Conservation (phyloP, 2,888 invertebrate genomes). For the Choreutis nemorana region DNA sequence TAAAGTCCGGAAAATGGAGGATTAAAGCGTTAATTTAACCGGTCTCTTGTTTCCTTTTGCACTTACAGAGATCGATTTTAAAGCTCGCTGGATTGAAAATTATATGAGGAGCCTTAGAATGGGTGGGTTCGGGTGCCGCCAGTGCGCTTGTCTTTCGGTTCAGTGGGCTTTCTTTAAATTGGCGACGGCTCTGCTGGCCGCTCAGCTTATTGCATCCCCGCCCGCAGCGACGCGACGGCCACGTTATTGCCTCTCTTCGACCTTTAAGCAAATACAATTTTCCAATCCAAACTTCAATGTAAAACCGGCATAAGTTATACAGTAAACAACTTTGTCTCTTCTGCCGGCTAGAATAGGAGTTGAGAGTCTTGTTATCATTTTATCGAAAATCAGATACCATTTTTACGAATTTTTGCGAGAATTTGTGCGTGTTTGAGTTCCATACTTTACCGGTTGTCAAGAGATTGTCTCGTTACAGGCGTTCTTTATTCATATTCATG, state of each 20-base stretch:
- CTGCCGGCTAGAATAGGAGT: too few species aligned
- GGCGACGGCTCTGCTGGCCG: constrained; percentile 61
- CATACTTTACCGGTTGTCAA: constrained; percentile 48
- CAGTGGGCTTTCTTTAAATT: constrained; percentile 69
- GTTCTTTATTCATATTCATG: constrained; percentile 50
- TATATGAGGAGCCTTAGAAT: constrained; percentile 59
- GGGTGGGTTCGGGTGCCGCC: constrained; percentile 56
- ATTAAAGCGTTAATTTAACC: constrained; percentile 40
- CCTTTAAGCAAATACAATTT: constrained; percentile 64
- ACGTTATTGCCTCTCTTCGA: constrained; percentile 62
- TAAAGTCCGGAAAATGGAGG: constrained; percentile 26
- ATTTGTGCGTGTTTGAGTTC: constrained; percentile 53
- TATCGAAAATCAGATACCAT: too few species aligned
- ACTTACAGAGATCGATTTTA: constrained; percentile 65
- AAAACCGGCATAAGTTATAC: too few species aligned
- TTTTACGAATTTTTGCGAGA: constrained; percentile 22
- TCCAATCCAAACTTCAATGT: too few species aligned
- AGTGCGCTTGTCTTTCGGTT: constrained; percentile 68
- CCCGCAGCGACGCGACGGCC: constrained; percentile 57
- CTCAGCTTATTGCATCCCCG: constrained; percentile 62
- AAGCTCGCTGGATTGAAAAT: constrained; percentile 66
- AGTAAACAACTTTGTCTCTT: too few species aligned
- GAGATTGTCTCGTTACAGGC: constrained; percentile 41
- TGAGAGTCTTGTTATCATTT: too few species aligned
- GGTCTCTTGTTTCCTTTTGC: constrained; percentile 45